These are phyloP conservation scores for Erythrocebus patas DNA, from an alignment of 2,113 vertebrate genomes.

Conservation along the genomic window DNA sequence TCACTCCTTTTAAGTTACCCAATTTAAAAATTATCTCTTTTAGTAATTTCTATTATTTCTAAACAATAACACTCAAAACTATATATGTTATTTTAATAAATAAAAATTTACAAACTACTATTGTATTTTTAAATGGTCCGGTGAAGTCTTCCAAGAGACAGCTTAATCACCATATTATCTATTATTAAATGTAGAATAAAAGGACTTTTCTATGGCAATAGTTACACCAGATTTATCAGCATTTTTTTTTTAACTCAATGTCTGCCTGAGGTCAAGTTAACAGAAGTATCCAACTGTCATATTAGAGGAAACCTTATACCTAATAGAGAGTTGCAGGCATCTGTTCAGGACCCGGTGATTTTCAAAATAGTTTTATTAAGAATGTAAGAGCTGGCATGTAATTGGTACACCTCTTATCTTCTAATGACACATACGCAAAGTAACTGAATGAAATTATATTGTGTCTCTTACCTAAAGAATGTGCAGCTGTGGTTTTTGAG, in stretches of 20 bases:
- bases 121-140: neutral
- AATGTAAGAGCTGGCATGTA: neutral
- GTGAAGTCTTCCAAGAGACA: slow-evolving; percentile 19
- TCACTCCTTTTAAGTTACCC: neutral
- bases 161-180: slow-evolving; percentile 35
- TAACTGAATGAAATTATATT: neutral
- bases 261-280: neutral
- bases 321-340: neutral
- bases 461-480: slow-evolving; percentile 93
- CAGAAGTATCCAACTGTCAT: neutral
- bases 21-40: slow-evolving; percentile 23
- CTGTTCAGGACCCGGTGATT: neutral
- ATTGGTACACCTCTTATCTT: neutral
- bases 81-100: neutral
- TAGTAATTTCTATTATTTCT: neutral
- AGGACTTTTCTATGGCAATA: slow-evolving; percentile 65
- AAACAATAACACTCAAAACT: neutral
- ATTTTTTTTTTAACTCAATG: slow-evolving; percentile 29
- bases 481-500: slow-evolving; percentile 97
- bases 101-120: neutral
- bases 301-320: neutral
- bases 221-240: slow-evolving; percentile 42
- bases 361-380: neutral
- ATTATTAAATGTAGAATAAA: slow-evolving; percentile 71
- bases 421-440: neutral